A percentile compares a stretch with the other conserved stretches of the same genome.
Evolutionary conservation across 2,888 invertebrate species (phyloP).

Genomic region (Beris chalybata): DNA sequence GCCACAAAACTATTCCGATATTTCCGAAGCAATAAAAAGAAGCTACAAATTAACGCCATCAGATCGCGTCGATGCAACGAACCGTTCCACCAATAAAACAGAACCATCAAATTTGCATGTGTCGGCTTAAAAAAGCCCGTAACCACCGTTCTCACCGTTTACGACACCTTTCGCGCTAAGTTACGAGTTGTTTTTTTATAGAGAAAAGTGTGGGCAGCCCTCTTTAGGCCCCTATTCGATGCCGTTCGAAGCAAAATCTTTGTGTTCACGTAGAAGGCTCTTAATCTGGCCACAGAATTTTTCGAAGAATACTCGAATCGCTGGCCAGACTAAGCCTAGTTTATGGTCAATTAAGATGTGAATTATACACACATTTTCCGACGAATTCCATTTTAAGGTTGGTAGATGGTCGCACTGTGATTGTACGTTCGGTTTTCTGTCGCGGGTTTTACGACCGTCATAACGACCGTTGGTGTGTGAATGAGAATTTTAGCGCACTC

Average conservation of each 20-base stretch:
- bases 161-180: slow-evolving; percentile 16
- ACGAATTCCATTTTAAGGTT: slow-evolving; percentile 10
- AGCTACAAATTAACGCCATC: too few relatives aligned
- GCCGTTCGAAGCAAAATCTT: not conserved
- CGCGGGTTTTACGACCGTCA: not conserved
- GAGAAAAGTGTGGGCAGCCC: too few relatives aligned
- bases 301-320: not conserved
- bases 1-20: too few relatives aligned
- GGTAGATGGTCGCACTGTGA: not conserved
- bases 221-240: too few relatives aligned
- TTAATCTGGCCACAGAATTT: slow-evolving; percentile 1
- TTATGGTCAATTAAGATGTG: slow-evolving; percentile 36
- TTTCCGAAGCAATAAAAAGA: too few relatives aligned
- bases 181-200: slow-evolving; percentile 1
- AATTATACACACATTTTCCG: slow-evolving; percentile 17
- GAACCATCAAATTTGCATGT: slow-evolving; percentile 38
- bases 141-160: slow-evolving; percentile 14
- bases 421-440: slow-evolving; percentile 1
- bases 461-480: slow-evolving; percentile 18
- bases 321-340: slow-evolving; percentile 32
- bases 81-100: slow-evolving; percentile 11
- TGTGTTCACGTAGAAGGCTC: not conserved
- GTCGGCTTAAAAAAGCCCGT: slow-evolving; percentile 28
- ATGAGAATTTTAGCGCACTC: slow-evolving; percentile 8
- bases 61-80: too few relatives aligned